Conservation (phyloP, 2,797 vertebrate genomes). For the Otus scops region DNA sequence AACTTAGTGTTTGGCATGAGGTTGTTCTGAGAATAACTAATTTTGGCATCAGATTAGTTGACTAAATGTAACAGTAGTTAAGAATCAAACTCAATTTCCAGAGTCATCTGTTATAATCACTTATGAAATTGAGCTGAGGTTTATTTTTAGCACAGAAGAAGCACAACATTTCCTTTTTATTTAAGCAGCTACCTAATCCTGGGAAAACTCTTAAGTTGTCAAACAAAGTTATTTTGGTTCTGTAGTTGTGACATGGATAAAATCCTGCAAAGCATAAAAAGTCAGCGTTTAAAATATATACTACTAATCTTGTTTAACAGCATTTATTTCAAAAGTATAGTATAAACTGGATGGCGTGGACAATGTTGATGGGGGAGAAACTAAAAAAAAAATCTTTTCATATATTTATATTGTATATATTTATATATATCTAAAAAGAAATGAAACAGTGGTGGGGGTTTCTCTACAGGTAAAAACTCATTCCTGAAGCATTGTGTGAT, state of each 20-base stretch:
- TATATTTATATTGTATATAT: neutral
- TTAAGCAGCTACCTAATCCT: neutral
- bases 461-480: neutral
- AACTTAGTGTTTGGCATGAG: neutral
- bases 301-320: neutral
- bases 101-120: neutral
- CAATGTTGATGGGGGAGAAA: neutral
- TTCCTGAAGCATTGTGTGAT: neutral
- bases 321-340: neutral
- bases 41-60: neutral
- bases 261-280: neutral
- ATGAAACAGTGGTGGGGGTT: neutral
- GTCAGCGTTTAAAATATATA: neutral
- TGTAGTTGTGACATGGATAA: neutral
- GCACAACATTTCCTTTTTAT: neutral
- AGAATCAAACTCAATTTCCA: neutral
- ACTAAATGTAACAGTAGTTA: slow-evolving; percentile 5
- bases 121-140: neutral
- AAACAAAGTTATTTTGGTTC: slow-evolving; percentile 1
- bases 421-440: neutral
- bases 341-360: neutral
- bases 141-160: slow-evolving; percentile 32
- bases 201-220: neutral
- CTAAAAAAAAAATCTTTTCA: neutral
- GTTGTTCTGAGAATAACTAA: neutral